Evolutionary conservation across 1,140 invertebrate genomes (phyloP).

Genomic region (Agrilus planipennis): DNA sequence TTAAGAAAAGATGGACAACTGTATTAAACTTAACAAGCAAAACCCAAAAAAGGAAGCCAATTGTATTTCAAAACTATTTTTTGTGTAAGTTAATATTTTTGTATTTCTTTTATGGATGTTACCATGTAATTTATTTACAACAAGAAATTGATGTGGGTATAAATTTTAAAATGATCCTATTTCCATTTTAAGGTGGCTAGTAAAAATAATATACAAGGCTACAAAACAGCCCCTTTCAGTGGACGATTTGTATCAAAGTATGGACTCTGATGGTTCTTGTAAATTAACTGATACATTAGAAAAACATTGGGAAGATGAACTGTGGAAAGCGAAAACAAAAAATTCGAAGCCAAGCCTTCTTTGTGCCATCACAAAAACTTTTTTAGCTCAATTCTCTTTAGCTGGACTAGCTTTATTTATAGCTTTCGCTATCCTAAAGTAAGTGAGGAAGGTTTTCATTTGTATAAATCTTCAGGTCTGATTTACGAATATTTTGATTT

Average conservation of each 20-base stretch:
- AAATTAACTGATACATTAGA: conserved; percentile 2
- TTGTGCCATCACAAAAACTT: neutral
- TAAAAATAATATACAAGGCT: conserved; percentile 3
- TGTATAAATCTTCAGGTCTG: too few relatives aligned
- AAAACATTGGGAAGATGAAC: conserved; percentile 1
- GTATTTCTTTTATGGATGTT: neutral
- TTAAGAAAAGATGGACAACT: conserved; percentile 4
- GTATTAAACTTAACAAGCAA: neutral
- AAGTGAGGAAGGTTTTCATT: too few relatives aligned
- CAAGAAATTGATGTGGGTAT: too few relatives aligned
- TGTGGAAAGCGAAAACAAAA: neutral
- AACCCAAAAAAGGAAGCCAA: conserved; percentile 5
- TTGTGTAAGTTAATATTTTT: conserved; percentile 4
- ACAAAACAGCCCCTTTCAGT: neutral
- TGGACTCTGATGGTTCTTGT: conserved; percentile 4
- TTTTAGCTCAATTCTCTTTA: neutral
- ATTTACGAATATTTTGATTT: too few relatives aligned
- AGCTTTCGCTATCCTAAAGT: conserved; percentile 3
- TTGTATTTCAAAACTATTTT: conserved; percentile 1
- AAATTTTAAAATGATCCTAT: neutral
- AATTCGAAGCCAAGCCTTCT: conserved; percentile 4
- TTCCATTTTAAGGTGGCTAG: conserved; percentile 3
- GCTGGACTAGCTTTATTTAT: conserved; percentile 1
- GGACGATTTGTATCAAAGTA: neutral
- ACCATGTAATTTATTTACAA: neutral